These are phyloP conservation scores for Platyura marginata DNA, from an alignment of 1,140 invertebrate species.

Conservation along the genomic window DNA sequence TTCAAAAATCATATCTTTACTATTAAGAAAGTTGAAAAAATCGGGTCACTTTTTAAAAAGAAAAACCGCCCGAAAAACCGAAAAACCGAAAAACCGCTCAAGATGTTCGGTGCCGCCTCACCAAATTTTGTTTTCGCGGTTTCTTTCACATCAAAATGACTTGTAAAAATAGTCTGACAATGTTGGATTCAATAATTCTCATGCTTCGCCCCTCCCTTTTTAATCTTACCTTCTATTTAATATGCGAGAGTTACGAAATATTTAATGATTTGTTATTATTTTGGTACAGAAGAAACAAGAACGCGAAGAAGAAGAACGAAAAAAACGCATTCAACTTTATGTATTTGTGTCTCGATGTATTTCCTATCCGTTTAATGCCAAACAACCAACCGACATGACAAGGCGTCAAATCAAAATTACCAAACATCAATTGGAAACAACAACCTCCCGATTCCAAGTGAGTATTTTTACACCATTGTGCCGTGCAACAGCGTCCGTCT, in stretches of 20 bases:
- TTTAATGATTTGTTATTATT: neutral
- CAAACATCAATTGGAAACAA: slow-evolving; percentile 87
- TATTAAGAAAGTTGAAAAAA: too few species aligned
- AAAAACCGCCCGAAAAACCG: too few species aligned
- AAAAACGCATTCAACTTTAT: slow-evolving; percentile 86
- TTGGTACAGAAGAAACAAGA: slow-evolving; percentile 54
- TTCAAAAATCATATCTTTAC: too few species aligned
- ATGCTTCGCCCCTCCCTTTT: neutral
- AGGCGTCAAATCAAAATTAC: slow-evolving; percentile 83
- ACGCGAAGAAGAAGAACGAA: slow-evolving; percentile 82
- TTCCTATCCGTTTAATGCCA: slow-evolving; percentile 98
- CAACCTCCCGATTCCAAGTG: slow-evolving; percentile 88
- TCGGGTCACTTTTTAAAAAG: too few species aligned
- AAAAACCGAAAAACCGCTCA: too few species aligned
- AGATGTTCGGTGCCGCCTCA: too few species aligned
- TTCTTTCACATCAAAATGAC: neutral
- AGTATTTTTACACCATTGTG: too few species aligned
- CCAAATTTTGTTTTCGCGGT: neutral
- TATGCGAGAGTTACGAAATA: neutral
- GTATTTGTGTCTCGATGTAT: slow-evolving; percentile 97
- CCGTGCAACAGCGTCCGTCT: too few species aligned
- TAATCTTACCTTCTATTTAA: too few species aligned
- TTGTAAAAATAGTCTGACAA: too few species aligned
- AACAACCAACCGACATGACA: slow-evolving; percentile 96
- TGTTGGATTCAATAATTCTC: neutral